These are phyloP conservation scores for Myzus persicae DNA, from an alignment of 1,140 invertebrate species.

Conservation along the genomic window DNA sequence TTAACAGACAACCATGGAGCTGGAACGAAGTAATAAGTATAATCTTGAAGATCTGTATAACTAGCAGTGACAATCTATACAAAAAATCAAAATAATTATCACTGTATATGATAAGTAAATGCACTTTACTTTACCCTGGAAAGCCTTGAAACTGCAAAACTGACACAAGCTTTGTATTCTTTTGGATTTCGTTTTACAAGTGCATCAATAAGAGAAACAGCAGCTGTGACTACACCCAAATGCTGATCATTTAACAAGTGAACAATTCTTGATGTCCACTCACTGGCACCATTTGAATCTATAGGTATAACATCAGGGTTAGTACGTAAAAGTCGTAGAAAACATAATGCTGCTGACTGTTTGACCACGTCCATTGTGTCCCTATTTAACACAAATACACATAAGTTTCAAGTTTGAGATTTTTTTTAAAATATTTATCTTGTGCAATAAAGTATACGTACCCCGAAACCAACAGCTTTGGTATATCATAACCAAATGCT, in stretches of 20 bases:
- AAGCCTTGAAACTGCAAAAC: slow-evolving; percentile 94
- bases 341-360: slow-evolving; percentile 97
- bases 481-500: slow-evolving; percentile 97
- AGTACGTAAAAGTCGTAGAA: slow-evolving; percentile 91
- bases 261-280: slow-evolving; percentile 99
- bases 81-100: slow-evolving; percentile 57
- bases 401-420: background rate
- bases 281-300: slow-evolving; percentile 73
- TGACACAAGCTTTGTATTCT: slow-evolving; percentile 94
- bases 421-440: slow-evolving; percentile 30
- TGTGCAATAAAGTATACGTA: slow-evolving; percentile 67
- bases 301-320: slow-evolving; percentile 90
- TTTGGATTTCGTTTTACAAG: slow-evolving; percentile 98
- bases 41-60: slow-evolving; percentile 98
- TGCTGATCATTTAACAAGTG: slow-evolving; percentile 99
- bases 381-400: slow-evolving; percentile 66
- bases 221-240: slow-evolving; percentile 98
- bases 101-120: background rate
- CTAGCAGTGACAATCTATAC: slow-evolving; percentile 94
- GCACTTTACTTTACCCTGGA: slow-evolving; percentile 75
- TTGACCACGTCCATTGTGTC: slow-evolving; percentile 99
- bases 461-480: slow-evolving; percentile 96
- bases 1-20: slow-evolving; percentile 99
- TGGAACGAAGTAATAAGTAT: slow-evolving; percentile 99
- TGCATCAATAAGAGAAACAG: slow-evolving; percentile 96